Conservation (phyloP, 2,888 invertebrate species). For the Portevinia maculata region DNA sequence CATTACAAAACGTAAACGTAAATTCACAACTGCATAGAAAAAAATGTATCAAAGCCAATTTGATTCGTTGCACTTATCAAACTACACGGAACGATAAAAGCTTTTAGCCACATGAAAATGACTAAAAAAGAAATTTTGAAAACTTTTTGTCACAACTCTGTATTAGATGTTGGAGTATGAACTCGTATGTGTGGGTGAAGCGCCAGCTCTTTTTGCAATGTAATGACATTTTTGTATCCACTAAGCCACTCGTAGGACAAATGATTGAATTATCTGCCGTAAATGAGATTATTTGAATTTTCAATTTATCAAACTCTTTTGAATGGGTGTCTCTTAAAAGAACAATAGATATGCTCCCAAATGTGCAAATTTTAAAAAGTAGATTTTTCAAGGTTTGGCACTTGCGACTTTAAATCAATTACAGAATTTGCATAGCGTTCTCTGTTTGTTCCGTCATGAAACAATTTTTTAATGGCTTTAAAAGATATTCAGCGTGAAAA, state of each 20-base stretch:
- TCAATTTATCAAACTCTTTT: slow-evolving; percentile 56
- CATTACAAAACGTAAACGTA: slow-evolving; percentile 36
- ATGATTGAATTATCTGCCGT: slow-evolving; percentile 10
- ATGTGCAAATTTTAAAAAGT: slow-evolving; percentile 14
- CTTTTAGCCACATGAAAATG: slow-evolving; percentile 18
- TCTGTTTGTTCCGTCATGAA: background rate
- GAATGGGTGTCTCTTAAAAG: background rate
- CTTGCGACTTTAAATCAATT: slow-evolving; percentile 20
- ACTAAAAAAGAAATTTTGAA: slow-evolving; percentile 13
- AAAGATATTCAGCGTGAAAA: slow-evolving; percentile 22
- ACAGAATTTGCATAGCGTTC: background rate
- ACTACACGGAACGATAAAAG: slow-evolving; percentile 21
- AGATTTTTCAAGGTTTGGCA: slow-evolving; percentile 4
- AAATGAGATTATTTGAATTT: slow-evolving; percentile 52
- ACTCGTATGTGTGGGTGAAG: background rate
- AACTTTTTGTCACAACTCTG: slow-evolving; percentile 22
- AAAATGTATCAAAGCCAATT: slow-evolving; percentile 60
- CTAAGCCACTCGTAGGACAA: slow-evolving; percentile 24
- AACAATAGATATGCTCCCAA: background rate
- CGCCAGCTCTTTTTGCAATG: background rate
- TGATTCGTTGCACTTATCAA: slow-evolving; percentile 37
- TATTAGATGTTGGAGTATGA: background rate
- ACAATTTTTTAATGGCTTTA: background rate
- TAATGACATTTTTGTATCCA: background rate
- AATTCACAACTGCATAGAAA: slow-evolving; percentile 22